Evolutionary conservation across 2,888 invertebrate species (phyloP), one percentile per base, ranked within the genome.

Genomic region (Scaptomyza reducta): DNA sequence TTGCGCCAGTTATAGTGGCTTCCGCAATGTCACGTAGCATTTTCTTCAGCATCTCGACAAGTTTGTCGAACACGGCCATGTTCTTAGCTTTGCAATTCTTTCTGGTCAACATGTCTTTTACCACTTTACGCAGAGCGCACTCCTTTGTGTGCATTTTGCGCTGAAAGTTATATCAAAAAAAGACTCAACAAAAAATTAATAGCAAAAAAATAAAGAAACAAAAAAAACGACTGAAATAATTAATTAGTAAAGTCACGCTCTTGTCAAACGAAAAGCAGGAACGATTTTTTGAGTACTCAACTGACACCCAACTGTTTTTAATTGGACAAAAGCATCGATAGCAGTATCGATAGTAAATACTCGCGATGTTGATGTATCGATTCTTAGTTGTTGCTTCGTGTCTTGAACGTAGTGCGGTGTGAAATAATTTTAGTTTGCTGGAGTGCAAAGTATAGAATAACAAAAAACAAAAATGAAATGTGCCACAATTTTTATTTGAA

Each of bases 401-500:
- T 10, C 41, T 56, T 68, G 10, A 68, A 40, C 55, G 25, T 42
- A 46, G 59, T 53, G 62, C 74, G 49, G 29, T 50, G 56, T 42
- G 16, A 35, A 38, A 35, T 61, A 60, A 50, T 65, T 70, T 67
- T 77, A 79, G 72, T 66, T 79, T 76, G 66, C 51, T 44, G 46
- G 35, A 45, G 27, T 14, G 14, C 45, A 35, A 46, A 69, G 29
- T n/a, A 46, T 40, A 42, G 1, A 40, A 40, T 16, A 40, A 40
- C 9, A 40, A 16, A 46, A 49, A 45, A 70, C 49, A 61, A 29
- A 55, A 53, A 55, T 54, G 16, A 56, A 46, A 79, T 66, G 64
- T 64, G 75, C 64, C 49, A 58, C 22, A 50, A 64, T 38, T 74
- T 75, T 70, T 62, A 62, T 56, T 63, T 86, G 18, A 72, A 68